Evolutionary conservation across 2,113 vertebrate species (phyloP).

Genomic region (Pseudolaguvia tuberculata): DNA sequence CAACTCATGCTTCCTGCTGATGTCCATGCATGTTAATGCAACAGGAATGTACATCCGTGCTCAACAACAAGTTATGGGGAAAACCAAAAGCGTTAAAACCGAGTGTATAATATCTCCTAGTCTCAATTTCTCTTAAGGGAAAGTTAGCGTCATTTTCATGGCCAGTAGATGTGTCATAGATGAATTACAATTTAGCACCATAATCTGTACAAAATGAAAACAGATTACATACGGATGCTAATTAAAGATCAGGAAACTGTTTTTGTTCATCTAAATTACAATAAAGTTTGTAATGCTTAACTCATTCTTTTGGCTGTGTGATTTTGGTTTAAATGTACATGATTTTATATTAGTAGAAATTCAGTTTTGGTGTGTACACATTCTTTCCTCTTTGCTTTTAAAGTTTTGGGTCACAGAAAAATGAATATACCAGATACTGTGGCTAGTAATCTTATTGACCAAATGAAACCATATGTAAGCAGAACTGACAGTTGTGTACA

Average conservation of each 20-base stretch:
- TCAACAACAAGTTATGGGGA: slow-evolving; percentile 4
- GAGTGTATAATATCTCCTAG: not conserved
- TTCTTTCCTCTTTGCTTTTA: not conserved
- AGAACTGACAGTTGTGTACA: not conserved
- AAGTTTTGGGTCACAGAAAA: not conserved
- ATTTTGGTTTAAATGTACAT: slow-evolving; percentile 5
- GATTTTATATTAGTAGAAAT: too few relatives aligned
- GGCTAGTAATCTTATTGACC: not conserved
- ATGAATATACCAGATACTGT: not conserved
- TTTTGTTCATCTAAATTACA: not conserved
- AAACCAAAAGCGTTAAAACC: slow-evolving; percentile 7
- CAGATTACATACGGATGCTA: not conserved
- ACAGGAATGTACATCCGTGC: slow-evolving; percentile 41
- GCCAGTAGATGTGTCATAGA: not conserved
- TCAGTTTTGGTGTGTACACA: not conserved
- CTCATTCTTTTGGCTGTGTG: not conserved
- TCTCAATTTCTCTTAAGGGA: slow-evolving; percentile 6
- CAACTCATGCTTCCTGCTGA: slow-evolving; percentile 37
- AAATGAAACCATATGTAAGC: not conserved
- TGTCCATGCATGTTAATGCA: slow-evolving; percentile 41
- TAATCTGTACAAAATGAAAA: not conserved
- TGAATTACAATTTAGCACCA: not conserved
- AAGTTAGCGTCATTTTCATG: not conserved
- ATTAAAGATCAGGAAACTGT: not conserved
- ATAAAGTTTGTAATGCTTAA: not conserved